Evolutionary conservation across 2,888 invertebrate species (phyloP), one percentile per base, ranked within the genome.

Genomic region (Pilophorus perplexus): DNA sequence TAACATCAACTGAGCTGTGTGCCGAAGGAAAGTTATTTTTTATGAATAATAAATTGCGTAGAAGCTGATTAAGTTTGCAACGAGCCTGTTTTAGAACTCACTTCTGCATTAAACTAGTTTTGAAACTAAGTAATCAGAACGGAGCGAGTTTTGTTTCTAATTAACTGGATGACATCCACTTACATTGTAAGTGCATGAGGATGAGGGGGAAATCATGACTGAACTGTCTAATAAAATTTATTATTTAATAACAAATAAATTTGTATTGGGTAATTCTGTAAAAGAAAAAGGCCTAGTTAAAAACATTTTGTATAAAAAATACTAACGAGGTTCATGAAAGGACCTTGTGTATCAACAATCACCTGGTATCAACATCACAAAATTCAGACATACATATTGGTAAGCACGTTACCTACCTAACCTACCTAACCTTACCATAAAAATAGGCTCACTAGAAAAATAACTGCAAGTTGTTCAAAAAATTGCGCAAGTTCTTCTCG

Each of bases 61-160:
- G 42, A 42, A 6, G 42, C 42, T 8, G 42, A 42, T 42, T 42
- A 42, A 42, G 42, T 42, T n/a, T n/a, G n/a, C 42, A 14, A 8
- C 42, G 42, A 42, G 42, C 42, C 42, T 8, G 42, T 14, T 42
- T 42, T 42, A 14, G 42, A 42, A 42, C 42, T 42, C 5, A 14
- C 14, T 42, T 42, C 42, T 42, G 42, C 42, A 42, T 42, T 42
- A n/a, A 33, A 33, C 33, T 33, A 33, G 33, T 33, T 14, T 42
- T 42, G 14, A 14, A 8, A 8, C 5, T 42, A 8, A 42, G 5
- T 42, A 6, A 42, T 42, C 42, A 8, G 42, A 42, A 42, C 14
- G 42, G 42, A 42, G 42, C 42, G 42, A 42, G 42, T 42, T 33
- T 33, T 33, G 33, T 33, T 6, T 42, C 42, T 42, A 8, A 33